phyloP scores from a whole-genome alignment of 1,140 invertebrate genomes.

The Philaenus spumarius region DNA sequence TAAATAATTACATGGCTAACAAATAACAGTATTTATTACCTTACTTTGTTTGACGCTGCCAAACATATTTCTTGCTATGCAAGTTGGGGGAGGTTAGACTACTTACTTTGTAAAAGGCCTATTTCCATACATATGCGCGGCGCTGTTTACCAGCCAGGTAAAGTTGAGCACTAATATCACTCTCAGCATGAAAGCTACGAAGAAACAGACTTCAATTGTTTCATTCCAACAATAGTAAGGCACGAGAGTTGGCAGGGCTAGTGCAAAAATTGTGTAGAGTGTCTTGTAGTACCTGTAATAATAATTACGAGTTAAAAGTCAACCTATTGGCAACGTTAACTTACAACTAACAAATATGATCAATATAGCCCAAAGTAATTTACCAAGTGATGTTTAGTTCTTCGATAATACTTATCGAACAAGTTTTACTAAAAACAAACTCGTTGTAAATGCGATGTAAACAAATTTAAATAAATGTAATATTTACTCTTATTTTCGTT shows the following conservation, averaged over 20 bases:
- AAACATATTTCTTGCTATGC: too few species aligned
- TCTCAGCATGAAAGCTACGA: conserved; percentile 34
- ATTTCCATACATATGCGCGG: conserved; percentile 59
- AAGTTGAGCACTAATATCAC: conserved; percentile 52
- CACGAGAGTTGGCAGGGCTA: conserved; percentile 51
- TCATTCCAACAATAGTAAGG: conserved; percentile 53
- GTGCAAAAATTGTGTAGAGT: conserved; percentile 54
- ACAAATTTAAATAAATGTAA: too few species aligned
- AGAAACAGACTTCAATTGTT: conserved; percentile 31
- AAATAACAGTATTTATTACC: too few species aligned
- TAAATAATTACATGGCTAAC: too few species aligned
- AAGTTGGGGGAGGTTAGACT: too few species aligned
- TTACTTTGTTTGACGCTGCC: too few species aligned
- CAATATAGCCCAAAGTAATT: background rate
- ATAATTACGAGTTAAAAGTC: background rate
- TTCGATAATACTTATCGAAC: too few species aligned
- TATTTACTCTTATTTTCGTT: too few species aligned
- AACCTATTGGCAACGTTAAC: background rate
- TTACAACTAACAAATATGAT: background rate
- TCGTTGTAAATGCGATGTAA: too few species aligned
- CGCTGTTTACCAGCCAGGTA: conserved; percentile 66
- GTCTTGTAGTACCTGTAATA: conserved; percentile 57
- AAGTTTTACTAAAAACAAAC: too few species aligned
- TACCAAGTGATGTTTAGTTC: background rate
- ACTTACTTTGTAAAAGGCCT: conserved; percentile 57